Conservation (phyloP, 2,113 vertebrate genomes). For the Notechis scutatus region DNA sequence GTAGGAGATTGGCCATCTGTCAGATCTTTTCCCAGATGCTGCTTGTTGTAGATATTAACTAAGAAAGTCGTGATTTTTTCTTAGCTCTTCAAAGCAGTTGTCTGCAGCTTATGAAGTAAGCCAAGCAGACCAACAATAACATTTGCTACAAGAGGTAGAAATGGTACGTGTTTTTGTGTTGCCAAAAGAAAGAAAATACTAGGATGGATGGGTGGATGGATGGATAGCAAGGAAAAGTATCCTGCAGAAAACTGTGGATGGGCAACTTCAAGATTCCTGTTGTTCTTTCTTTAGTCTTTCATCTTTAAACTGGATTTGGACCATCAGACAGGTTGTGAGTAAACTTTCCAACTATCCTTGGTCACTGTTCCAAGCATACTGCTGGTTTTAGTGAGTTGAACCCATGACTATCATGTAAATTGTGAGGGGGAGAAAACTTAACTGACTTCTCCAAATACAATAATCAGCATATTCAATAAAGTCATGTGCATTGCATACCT, state of each 20-base stretch:
- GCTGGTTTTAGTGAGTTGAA: background rate
- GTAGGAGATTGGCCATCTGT: slow-evolving; percentile 10
- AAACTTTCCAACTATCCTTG: background rate
- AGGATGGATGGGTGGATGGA: background rate
- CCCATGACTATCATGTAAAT: background rate
- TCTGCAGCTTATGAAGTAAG: background rate
- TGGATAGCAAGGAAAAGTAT: background rate
- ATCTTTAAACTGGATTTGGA: background rate
- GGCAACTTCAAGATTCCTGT: background rate
- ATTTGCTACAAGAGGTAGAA: background rate
- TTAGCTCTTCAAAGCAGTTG: slow-evolving; percentile 6
- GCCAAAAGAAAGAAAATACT: background rate
- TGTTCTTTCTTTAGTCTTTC: background rate
- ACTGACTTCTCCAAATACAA: background rate
- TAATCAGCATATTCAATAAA: background rate
- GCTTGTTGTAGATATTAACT: background rate
- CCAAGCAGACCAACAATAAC: background rate
- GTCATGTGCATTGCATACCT: background rate
- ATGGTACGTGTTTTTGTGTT: no score
- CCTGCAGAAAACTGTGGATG: background rate
- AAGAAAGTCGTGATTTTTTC: background rate
- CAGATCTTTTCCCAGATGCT: slow-evolving; percentile 2
- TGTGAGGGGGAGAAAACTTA: background rate
- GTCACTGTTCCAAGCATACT: background rate
- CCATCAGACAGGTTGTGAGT: background rate